Percentiles rank a stretch among this genome's conserved stretches.
Conservation (phyloP, 2,888 invertebrate species). For the Odontothrips loti region DNA sequence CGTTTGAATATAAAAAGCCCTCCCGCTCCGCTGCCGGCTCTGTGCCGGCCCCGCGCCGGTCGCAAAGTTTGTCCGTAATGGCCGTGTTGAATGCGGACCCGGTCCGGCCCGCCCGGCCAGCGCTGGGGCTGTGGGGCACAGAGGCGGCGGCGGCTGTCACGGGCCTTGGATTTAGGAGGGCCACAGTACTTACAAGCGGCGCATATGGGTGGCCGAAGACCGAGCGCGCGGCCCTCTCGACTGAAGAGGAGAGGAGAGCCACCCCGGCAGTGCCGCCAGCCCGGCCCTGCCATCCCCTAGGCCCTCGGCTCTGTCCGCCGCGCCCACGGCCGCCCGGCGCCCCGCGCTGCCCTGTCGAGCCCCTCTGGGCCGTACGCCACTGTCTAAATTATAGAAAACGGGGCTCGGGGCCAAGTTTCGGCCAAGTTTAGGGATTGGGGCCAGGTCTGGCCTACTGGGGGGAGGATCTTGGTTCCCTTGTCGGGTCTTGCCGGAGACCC, state of each 20-base stretch:
- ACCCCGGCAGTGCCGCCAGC: background rate
- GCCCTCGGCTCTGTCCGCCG: background rate
- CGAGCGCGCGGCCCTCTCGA: no score
- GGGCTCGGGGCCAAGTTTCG: background rate
- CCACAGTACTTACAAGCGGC: no score
- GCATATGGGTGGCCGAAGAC: no score
- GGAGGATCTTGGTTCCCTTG: no score
- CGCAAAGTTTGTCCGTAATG: background rate
- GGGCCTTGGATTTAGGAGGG: background rate
- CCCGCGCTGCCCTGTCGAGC: background rate
- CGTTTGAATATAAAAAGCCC: conserved; percentile 15
- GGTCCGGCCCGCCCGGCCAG: background rate
- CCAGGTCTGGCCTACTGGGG: background rate
- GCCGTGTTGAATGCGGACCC: conserved; percentile 5
- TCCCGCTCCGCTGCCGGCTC: background rate
- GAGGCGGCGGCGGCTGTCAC: background rate
- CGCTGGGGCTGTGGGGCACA: background rate
- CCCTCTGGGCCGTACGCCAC: background rate
- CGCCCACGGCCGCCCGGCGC: background rate
- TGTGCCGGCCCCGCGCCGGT: no score
- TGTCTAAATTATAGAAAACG: conserved; percentile 17
- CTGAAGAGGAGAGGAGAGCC: background rate
- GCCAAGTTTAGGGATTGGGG: conserved; percentile 12
- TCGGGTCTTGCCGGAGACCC: no score
- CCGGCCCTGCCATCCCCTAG: background rate